Evolutionary conservation across 2,113 vertebrate genomes (phyloP).

Genomic region (Ammospiza caudacuta): DNA sequence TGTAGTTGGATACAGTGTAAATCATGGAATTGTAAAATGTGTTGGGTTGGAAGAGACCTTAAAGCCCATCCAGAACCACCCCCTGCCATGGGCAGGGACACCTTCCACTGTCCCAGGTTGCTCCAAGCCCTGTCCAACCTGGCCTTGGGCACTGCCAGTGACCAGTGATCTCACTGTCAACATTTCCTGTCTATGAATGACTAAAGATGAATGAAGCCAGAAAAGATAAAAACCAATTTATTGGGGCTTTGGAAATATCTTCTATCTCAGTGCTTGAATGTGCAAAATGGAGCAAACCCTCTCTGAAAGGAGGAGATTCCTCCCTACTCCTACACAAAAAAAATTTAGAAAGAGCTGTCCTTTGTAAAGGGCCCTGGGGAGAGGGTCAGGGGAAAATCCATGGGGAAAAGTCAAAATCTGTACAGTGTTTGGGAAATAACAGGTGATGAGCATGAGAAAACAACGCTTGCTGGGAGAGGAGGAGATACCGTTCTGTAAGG

Average conservation of each 20-base stretch:
- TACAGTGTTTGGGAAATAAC: background rate
- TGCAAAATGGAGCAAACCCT: background rate
- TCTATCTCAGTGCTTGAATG: fast-evolving
- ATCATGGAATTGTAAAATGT: background rate
- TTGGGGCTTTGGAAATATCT: background rate
- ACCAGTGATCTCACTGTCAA: background rate
- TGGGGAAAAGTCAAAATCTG: background rate
- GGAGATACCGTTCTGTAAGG: background rate
- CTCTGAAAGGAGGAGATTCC: background rate
- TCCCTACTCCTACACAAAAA: background rate
- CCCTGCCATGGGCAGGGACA: background rate
- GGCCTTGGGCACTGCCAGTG: background rate
- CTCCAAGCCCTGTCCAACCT: fast-evolving
- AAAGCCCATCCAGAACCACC: background rate
- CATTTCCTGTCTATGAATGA: background rate
- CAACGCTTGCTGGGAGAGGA: background rate
- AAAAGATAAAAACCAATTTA: background rate
- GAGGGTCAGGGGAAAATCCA: background rate
- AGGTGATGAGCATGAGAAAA: background rate
- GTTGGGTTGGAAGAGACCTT: background rate
- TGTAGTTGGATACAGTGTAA: background rate
- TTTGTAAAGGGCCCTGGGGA: background rate
- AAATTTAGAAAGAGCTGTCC: background rate
- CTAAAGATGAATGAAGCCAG: background rate
- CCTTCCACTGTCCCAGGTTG: fast-evolving